Evolutionary conservation across 23 tunicate species (phyloP), one percentile per base, ranked within the genome.

Genomic region (Botrylloides violaceus): DNA sequence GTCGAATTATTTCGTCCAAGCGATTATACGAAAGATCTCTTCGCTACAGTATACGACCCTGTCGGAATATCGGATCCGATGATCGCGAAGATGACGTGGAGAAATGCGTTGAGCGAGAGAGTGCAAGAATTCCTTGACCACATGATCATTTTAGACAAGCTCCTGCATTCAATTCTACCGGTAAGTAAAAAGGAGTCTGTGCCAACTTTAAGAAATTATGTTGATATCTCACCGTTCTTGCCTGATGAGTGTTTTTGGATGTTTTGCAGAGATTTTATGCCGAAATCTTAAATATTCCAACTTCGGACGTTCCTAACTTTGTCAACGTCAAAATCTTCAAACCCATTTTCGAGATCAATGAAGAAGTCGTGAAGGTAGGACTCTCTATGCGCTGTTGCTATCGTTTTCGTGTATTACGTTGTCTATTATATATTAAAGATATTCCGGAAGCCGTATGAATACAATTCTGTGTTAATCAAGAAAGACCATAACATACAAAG

Each of bases 311-410:
- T 37, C 74, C 74, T 7, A 68, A 68, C 36, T 68, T 32, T 37
- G 74, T 68, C 30, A 68, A 68, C 29, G 74, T 68, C 58, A 68
- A 68, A 36, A 68, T 68, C 37, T 68, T 68, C 57, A 68, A 68
- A 68, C 74, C 74, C 6, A 68, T 68, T 28, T 15, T 36, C 25
- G 28, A 28, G 20, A 68, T 68, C 58, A 56, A 43, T 43, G 47
- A 34, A n/a, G 58, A 68, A 37, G 74, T 68, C 22, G 30, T 68
- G 6, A 43, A 68, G 74, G 74, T 68, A 37, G 19, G 74, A 21
- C 25, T 68, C 7, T 0, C 25, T 22, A 7, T 59, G 7, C 30
- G 30, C 18, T 47, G 55, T 18, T 47, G 12, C 55, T 47, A 47
- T 47, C 12, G 15, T 47, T 12, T 47, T 47, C 18, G 12, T 47